Conservation (phyloP, 1,140 invertebrate species). For the Gryllus bimaculatus region DNA sequence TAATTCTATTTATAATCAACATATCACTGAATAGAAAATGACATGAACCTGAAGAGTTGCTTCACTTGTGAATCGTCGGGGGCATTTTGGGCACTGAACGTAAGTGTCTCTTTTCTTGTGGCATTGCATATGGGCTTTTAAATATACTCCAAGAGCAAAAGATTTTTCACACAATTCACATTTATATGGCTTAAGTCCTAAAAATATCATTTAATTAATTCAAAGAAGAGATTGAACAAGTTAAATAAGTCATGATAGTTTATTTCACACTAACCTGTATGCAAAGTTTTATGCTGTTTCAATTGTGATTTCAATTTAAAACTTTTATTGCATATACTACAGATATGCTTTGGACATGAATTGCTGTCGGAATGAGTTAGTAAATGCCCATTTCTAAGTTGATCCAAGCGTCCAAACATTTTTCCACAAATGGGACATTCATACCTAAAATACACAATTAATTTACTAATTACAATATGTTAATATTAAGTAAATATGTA, state of each 20-base stretch:
- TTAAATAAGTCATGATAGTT: neutral
- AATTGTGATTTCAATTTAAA: slow-evolving; percentile 13
- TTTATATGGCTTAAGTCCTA: slow-evolving; percentile 16
- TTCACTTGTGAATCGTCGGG: slow-evolving; percentile 15
- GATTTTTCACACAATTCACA: slow-evolving; percentile 12
- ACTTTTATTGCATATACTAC: slow-evolving; percentile 9
- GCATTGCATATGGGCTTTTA: slow-evolving; percentile 12
- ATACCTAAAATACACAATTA: neutral
- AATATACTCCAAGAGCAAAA: slow-evolving; percentile 16
- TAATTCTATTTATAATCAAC: neutral
- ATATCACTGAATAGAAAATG: neutral
- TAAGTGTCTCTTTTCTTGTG: slow-evolving; percentile 16
- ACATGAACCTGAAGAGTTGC: slow-evolving; percentile 10
- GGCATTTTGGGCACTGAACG: slow-evolving; percentile 16
- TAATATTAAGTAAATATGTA: neutral
- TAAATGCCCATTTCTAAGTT: slow-evolving; percentile 9
- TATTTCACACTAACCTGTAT: slow-evolving; percentile 9
- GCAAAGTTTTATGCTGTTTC: slow-evolving; percentile 12
- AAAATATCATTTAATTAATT: neutral
- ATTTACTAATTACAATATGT: neutral
- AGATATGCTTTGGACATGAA: neutral
- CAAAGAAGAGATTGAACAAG: neutral
- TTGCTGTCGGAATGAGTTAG: neutral
- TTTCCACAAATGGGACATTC: slow-evolving; percentile 17
- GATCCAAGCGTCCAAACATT: slow-evolving; percentile 12